phyloP scores from a whole-genome alignment of 2,888 invertebrate species.

The Cyaniris semiargus region DNA sequence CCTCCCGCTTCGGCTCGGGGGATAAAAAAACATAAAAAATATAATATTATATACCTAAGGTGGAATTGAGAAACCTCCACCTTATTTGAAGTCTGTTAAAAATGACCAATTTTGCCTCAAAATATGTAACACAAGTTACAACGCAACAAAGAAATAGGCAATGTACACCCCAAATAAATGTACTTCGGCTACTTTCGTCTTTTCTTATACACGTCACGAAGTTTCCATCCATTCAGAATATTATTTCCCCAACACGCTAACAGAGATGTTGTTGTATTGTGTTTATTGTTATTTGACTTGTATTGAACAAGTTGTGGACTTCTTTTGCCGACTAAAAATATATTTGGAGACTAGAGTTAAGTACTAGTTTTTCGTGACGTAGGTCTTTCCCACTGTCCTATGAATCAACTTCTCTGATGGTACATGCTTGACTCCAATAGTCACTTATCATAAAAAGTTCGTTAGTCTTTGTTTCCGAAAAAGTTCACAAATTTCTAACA shows the following conservation, averaged over 20 bases:
- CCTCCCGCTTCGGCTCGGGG: too few relatives aligned
- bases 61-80: too few relatives aligned
- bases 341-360: background rate
- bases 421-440: too few relatives aligned
- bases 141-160: background rate
- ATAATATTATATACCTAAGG: too few relatives aligned
- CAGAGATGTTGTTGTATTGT: background rate
- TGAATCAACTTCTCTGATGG: too few relatives aligned
- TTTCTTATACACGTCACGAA: conserved; percentile 14
- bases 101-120: background rate
- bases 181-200: background rate
- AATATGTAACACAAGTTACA: background rate
- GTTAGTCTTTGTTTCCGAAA: too few relatives aligned
- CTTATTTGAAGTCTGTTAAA: too few relatives aligned
- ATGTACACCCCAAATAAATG: background rate
- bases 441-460: too few relatives aligned
- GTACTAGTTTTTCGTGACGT: too few relatives aligned
- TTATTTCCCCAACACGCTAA: background rate
- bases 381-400: too few relatives aligned
- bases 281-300: conserved; percentile 15
- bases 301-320: conserved; percentile 20
- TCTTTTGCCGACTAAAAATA: background rate
- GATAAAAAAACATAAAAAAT: too few relatives aligned
- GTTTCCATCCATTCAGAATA: conserved; percentile 13
- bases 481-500: background rate